phyloP scores from a whole-genome alignment of 2,113 vertebrate species.

The Otus sunia region DNA sequence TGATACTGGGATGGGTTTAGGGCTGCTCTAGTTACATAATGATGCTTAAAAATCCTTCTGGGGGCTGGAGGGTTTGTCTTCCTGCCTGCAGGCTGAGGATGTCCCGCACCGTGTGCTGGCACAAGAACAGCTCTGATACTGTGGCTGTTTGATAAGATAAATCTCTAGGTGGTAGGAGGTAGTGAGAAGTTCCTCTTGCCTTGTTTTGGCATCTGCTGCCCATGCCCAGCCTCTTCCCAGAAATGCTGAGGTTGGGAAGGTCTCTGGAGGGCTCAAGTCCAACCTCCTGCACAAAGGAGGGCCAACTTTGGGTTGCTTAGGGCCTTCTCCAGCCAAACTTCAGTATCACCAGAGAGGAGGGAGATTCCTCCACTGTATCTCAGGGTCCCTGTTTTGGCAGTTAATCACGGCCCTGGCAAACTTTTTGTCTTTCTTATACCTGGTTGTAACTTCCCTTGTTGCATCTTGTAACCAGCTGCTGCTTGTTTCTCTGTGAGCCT shows the following conservation, averaged over 20 bases:
- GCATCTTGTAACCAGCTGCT: not conserved
- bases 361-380: not conserved
- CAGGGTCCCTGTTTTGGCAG: not conserved
- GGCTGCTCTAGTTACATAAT: not conserved
- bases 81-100: not conserved
- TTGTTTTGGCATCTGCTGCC: not conserved
- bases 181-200: not conserved
- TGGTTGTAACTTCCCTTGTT: not conserved
- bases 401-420: not conserved
- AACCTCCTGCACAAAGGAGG: not conserved
- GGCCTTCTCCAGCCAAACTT: not conserved
- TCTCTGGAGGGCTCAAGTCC: not conserved
- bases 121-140: not conserved
- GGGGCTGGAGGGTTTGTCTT: not conserved
- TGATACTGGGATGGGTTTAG: not conserved
- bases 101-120: not conserved
- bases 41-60: not conserved
- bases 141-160: not conserved
- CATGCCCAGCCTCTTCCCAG: not conserved
- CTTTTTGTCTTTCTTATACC: not conserved
- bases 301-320: not conserved
- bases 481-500: not conserved
- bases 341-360: accelerated
- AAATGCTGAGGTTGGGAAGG: not conserved
- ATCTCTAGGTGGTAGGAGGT: not conserved